Evolutionary conservation across 2,113 vertebrate species (phyloP).

Genomic region (Stigmatopora argus): DNA sequence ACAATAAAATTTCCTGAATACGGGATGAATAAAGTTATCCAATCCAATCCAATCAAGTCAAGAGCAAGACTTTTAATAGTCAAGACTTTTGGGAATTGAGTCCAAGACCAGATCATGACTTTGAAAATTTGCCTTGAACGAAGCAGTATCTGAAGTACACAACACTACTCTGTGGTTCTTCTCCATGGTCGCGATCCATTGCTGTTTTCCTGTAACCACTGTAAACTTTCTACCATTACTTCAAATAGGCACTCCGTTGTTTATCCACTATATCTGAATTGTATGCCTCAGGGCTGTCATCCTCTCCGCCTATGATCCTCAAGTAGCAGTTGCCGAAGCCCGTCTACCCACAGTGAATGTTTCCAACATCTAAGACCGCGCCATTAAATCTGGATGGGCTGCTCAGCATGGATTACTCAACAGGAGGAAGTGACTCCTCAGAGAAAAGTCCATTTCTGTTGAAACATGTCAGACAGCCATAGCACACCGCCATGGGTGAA

Average conservation of each 20-base stretch:
- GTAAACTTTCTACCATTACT: not conserved
- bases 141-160: too few species aligned
- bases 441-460: not conserved
- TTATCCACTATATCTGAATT: too few species aligned
- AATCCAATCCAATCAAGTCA: too few species aligned
- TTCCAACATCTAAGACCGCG: not conserved
- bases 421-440: not conserved
- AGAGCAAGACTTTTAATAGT: too few species aligned
- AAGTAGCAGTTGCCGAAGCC: constrained; percentile 14
- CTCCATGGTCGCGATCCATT: not conserved
- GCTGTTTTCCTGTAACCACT: not conserved
- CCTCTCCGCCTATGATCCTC: not conserved
- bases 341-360: not conserved
- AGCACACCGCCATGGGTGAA: not conserved
- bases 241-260: too few species aligned
- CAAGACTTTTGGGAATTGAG: too few species aligned
- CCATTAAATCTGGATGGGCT: constrained; percentile 2
- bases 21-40: too few species aligned
- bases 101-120: too few species aligned
- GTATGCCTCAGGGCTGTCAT: not conserved
- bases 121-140: too few species aligned
- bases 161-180: too few species aligned
- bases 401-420: constrained; percentile 3
- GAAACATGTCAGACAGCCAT: not conserved
- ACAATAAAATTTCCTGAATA: too few species aligned